Base-by-base conservation (phyloP, 1,140 invertebrate species). In the Penaeus chinensis region DNA sequence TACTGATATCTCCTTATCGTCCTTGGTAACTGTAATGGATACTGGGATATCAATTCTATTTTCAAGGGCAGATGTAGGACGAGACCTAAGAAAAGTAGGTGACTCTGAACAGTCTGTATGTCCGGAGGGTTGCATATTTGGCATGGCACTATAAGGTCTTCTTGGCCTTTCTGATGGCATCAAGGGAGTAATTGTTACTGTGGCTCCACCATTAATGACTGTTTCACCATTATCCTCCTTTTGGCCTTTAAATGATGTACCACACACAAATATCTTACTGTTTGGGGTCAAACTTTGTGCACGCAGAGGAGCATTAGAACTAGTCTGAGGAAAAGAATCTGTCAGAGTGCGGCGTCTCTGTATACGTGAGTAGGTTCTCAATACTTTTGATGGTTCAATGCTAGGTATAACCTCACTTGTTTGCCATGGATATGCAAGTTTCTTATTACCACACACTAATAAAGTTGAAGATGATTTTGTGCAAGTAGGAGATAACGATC, bases 121-220 rank as follows among this genome's bases (percentile, higher is more conserved):
- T 79, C 77, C 20, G 20, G 81, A 82, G 18, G 42, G 37, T 18
- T 85, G 61, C 37, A 80, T 42, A 24, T 24, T 80, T 10, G 84
- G 84, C 76, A 87, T 66, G 42, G 86, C 80, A 83, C 80, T 87
- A 60, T 22, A 82, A 27, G 77, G 78, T 24, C 65, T 86, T 78
- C 47, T 60, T 37, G 61, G 74, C 62, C 74, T 77, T 18, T 78
- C 74, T n/a, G 11, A 32, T 61, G 83, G 11, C 22, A 76, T 47
- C n/a, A 77, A 82, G 32, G 84, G 84, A 42, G 77, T 85, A 54
- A 85, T 85, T 65, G 84, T 85, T n/a, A 85, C 78, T 65, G 62
- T 79, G 18, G 84, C 42, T 8, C 84, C 84, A 32, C 60, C 62
- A 66, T 85, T 65, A 65, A 85, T 60, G 19, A 85, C 84, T 20